These are phyloP conservation scores for Myopa testacea DNA, from an alignment of 2,888 invertebrate genomes.

Conservation along the genomic window DNA sequence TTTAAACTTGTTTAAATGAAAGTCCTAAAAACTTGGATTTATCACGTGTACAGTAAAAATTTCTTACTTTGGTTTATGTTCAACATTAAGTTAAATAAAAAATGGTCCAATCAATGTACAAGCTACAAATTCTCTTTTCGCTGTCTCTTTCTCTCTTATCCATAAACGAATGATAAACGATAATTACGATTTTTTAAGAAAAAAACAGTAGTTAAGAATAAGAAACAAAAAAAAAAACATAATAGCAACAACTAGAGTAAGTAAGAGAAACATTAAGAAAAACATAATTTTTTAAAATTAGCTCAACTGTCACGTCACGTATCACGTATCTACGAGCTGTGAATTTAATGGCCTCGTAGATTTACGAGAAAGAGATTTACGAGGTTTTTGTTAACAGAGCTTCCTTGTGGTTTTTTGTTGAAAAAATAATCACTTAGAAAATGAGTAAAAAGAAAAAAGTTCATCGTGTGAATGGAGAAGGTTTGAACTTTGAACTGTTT, in stretches of 20 bases:
- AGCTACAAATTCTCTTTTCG: neutral
- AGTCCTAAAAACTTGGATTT: constrained; percentile 18
- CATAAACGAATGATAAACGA: constrained; percentile 44
- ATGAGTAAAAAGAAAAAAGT: too few relatives aligned
- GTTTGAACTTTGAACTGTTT: too few relatives aligned
- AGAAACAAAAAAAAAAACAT: neutral
- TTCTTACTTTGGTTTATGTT: neutral
- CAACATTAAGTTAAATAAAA: constrained; percentile 8
- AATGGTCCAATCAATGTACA: neutral
- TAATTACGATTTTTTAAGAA: constrained; percentile 43
- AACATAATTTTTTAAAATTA: neutral
- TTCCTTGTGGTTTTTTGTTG: too few relatives aligned
- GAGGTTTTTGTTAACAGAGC: too few relatives aligned
- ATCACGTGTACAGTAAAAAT: constrained; percentile 18
- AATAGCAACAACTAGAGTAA: neutral
- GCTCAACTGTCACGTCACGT: too few relatives aligned
- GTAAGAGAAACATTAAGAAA: constrained; percentile 1
- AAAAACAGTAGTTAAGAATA: neutral
- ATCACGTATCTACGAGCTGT: too few relatives aligned
- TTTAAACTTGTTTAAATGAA: constrained; percentile 15
- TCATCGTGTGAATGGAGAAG: too few relatives aligned
- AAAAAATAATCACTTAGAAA: too few relatives aligned
- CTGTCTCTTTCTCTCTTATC: neutral
- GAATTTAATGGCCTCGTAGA: too few relatives aligned
- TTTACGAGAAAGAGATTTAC: too few relatives aligned